Conservation (phyloP, 2,113 vertebrate genomes). For the Corythornis vintsioides region DNA sequence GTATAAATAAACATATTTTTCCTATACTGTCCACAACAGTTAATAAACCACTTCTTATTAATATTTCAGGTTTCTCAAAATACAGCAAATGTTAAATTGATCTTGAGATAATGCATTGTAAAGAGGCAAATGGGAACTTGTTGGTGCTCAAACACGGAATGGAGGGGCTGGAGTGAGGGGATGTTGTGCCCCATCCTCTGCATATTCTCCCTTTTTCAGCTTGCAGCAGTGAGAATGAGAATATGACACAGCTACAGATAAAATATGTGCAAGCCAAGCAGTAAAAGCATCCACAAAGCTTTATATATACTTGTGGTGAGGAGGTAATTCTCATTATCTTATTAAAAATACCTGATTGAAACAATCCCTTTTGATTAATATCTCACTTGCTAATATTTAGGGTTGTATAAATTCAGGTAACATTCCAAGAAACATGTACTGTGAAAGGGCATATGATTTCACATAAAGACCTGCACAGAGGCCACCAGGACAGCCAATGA, state of each 20-base stretch:
- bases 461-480: constrained; percentile 76
- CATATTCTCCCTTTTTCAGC: not conserved
- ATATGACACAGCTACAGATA: not conserved
- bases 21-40: not conserved
- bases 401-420: constrained; percentile 62
- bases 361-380: constrained; percentile 2
- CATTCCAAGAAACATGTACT: constrained; percentile 45
- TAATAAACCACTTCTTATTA: not conserved
- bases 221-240: not conserved
- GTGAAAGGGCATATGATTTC: constrained; percentile 62
- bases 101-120: not conserved
- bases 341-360: not conserved
- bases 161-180: not conserved
- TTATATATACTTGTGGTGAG: not conserved
- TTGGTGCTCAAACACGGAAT: not conserved
- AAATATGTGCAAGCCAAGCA: not conserved
- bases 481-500: constrained; percentile 83
- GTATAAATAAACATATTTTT: not conserved
- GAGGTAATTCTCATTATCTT: not conserved
- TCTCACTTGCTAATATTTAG: constrained; percentile 76
- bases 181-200: not conserved
- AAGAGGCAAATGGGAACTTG: not conserved
- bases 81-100: not conserved
- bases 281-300: not conserved
- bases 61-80: not conserved